Conservation (phyloP, 2,888 invertebrate species). For the Pristionchus mayeri region DNA sequence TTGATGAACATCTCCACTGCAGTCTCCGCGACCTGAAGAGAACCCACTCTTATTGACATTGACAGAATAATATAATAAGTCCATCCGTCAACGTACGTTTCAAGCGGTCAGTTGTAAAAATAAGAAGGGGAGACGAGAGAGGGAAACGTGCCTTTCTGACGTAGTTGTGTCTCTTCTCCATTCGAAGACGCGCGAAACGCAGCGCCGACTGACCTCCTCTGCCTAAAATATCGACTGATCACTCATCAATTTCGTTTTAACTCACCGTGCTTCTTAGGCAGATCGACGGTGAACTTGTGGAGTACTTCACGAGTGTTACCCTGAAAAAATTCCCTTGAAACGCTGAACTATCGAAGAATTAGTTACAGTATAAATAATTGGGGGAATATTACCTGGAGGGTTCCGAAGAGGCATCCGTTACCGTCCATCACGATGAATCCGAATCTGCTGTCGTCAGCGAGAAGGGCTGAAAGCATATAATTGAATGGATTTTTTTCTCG, state of each 20-base stretch:
- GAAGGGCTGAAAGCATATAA: constrained; percentile 83
- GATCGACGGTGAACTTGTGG: constrained; percentile 96
- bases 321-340: constrained; percentile 79
- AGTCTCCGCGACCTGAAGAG: constrained; percentile 86
- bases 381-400: constrained; percentile 83
- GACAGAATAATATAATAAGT: not conserved
- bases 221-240: constrained; percentile 77
- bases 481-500: not conserved
- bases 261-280: constrained; percentile 97
- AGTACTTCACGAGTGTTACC: constrained; percentile 93
- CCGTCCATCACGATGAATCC: constrained; percentile 99
- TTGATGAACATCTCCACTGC: constrained; percentile 97
- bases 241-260: not conserved
- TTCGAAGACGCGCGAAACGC: constrained; percentile 98
- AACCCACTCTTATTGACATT: not conserved
- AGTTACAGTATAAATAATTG: not conserved
- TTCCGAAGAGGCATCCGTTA: constrained; percentile 98
- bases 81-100: not conserved
- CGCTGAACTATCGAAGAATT: not conserved
- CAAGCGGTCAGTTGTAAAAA: no score
- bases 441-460: constrained; percentile 99
- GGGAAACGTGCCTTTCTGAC: constrained; percentile 87
- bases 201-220: constrained; percentile 99
- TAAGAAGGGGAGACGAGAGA: no score
- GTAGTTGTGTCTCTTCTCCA: constrained; percentile 99